A percentile compares a stretch with the other conserved stretches of the same genome.
Conservation (phyloP, 2,888 invertebrate genomes). For the Metallyticus violacea region DNA sequence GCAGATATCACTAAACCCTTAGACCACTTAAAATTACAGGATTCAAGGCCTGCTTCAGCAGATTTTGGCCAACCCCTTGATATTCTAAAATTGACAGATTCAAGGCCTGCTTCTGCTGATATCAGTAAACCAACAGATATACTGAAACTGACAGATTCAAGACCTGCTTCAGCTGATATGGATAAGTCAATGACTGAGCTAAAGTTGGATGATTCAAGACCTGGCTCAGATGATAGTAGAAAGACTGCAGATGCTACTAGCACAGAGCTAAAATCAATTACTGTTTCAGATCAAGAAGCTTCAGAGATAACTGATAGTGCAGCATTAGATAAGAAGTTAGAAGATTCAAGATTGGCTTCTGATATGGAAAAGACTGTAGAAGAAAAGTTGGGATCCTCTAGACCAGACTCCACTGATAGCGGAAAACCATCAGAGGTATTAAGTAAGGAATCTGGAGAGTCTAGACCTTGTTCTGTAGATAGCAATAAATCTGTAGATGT, state of each 20-base stretch:
- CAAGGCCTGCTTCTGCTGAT: neutral
- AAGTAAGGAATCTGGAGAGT: neutral
- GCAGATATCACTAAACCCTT: neutral
- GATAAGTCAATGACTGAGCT: neutral
- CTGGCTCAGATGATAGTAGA: neutral
- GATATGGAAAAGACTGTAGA: neutral
- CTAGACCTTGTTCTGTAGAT: neutral
- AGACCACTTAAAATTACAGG: neutral
- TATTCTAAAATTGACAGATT: neutral
- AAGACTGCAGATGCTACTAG: neutral
- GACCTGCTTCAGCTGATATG: neutral
- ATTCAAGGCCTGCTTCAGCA: neutral
- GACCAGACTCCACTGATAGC: neutral
- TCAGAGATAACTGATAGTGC: neutral
- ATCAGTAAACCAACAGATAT: neutral
- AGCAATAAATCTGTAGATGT: neutral
- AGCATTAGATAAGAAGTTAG: neutral
- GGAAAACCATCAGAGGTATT: neutral
- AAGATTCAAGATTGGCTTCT: neutral
- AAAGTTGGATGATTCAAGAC: neutral
- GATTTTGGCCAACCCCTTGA: neutral
- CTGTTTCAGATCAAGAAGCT: neutral
- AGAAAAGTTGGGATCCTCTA: neutral
- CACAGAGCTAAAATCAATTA: neutral
- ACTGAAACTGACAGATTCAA: neutral